A percentile compares a stretch with the other conserved stretches of the same genome.
Evolutionary conservation across 2,113 vertebrate genomes (phyloP).

Genomic region (Paraplagusia blochii): DNA sequence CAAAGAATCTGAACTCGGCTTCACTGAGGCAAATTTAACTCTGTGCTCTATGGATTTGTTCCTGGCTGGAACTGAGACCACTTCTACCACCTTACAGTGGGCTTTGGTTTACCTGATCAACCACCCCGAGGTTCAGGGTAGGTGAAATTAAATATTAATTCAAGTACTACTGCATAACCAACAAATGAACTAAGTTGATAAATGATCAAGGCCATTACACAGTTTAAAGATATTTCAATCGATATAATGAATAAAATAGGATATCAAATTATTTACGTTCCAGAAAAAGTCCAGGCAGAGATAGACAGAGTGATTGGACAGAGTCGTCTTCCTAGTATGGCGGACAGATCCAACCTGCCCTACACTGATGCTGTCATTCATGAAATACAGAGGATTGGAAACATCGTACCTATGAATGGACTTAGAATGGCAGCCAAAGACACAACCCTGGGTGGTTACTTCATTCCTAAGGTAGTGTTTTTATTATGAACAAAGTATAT

Average conservation of each 20-base stretch:
- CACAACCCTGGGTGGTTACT: constrained; percentile 62
- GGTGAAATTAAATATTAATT: constrained; percentile 32
- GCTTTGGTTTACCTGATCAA: constrained; percentile 80
- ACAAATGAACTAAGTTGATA: no score
- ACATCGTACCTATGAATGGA: constrained; percentile 70
- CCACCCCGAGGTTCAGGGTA: constrained; percentile 80
- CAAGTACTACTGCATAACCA: no score
- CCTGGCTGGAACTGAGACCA: constrained; percentile 88
- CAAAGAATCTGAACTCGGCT: constrained; percentile 42
- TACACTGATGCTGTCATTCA: constrained; percentile 83
- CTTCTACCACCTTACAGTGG: constrained; percentile 83
- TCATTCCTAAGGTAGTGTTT: constrained; percentile 74
- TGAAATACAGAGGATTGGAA: constrained; percentile 76
- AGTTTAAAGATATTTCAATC: no score
- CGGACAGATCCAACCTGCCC: constrained; percentile 72
- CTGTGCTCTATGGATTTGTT: constrained; percentile 82
- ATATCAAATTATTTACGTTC: not conserved
- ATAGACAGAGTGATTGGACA: constrained; percentile 67
- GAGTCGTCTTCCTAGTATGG: constrained; percentile 54
- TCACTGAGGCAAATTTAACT: constrained; percentile 76
- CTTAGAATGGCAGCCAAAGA: constrained; percentile 56
- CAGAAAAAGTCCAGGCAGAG: constrained; percentile 69
- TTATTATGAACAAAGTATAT: no score
- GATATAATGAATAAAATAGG: no score
- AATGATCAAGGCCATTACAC: no score